A percentile compares a stretch with the other conserved stretches of the same genome.
Evolutionary conservation across 2,113 vertebrate genomes (phyloP).

Genomic region (Castor canadensis): DNA sequence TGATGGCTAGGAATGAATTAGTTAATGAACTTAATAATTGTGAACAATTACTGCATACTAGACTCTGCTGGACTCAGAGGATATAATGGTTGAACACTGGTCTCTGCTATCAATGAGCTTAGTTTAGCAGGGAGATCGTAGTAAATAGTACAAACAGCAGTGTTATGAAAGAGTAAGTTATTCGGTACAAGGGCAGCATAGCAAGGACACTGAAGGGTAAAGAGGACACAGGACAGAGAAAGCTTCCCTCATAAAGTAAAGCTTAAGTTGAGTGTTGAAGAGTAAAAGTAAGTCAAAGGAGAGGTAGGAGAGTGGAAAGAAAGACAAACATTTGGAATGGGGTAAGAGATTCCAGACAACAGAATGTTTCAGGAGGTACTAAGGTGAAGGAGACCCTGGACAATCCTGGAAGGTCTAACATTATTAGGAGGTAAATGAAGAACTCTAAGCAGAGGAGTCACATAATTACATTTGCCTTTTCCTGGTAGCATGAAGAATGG

Average conservation of each 20-base stretch:
- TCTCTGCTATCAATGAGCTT: neutral
- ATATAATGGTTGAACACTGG: neutral
- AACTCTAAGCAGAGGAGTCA: neutral
- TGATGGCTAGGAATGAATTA: neutral
- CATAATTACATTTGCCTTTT: neutral
- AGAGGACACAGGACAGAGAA: neutral
- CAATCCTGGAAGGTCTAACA: neutral
- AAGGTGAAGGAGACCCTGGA: neutral
- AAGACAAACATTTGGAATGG: neutral
- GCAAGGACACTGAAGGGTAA: neutral
- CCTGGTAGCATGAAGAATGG: neutral
- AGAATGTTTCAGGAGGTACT: neutral
- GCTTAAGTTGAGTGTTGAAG: neutral
- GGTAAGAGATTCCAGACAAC: neutral
- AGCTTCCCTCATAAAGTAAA: neutral
- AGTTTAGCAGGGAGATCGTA: neutral
- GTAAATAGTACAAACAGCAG: neutral
- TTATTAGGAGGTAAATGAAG: neutral
- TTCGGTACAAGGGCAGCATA: neutral
- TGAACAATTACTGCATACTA: neutral
- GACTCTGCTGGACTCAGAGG: neutral
- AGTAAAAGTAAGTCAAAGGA: neutral
- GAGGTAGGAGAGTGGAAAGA: neutral
- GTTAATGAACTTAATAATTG: neutral
- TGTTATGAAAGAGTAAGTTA: neutral